Base-by-base conservation (phyloP, 2,797 vertebrate genomes). In the Notoglanidium macrostoma region DNA sequence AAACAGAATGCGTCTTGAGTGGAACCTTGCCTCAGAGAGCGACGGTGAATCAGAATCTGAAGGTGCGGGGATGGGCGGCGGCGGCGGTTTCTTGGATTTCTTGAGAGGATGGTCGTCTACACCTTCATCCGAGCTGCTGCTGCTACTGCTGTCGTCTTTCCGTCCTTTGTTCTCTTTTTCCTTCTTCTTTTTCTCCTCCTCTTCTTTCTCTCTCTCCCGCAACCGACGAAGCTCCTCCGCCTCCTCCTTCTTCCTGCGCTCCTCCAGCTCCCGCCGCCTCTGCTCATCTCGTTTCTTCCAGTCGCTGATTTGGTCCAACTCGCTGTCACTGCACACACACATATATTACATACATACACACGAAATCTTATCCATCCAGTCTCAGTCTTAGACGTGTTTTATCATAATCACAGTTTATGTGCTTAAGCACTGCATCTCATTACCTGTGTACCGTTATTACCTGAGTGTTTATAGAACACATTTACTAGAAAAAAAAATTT, bases 281-380 rank as follows among this genome's bases (percentile, higher is more conserved):
- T 98, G 97, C 90, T 99, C 98, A 0, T 99, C 98, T 3, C 97
- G 92, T 85, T 97, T 97, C 92, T 99, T 99, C 98, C 98, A 99
- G 85, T 98, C 97, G 0, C 98, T 98, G 94, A 99, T 97, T 79
- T 96, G 96, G 93, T 99, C 98, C 3, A 97, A 95, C 14, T 97
- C 97, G 3, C 97, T 98, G 15, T 98, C 98, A 0, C 97, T 98
- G 87, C 88, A 67, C 32, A 83, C 14, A 85, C 0, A 92, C 94
- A n/a, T n/a, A n/a, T n/a, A n/a, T n/a, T n/a, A 83, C 17, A 67
- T 29, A 49, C 6, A 73, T 14, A 8, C 14, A 80, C 67, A 0
- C 72, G 0, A 29, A 59, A n/a, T 7, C 21, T 6, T 1, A 73
- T 63, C 17, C 3, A 51, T 61, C 32, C 4, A n/a, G 76, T 40